Evolutionary conservation across 2,113 vertebrate genomes (phyloP).

Genomic region (Brachyhypopomus gauderio): DNA sequence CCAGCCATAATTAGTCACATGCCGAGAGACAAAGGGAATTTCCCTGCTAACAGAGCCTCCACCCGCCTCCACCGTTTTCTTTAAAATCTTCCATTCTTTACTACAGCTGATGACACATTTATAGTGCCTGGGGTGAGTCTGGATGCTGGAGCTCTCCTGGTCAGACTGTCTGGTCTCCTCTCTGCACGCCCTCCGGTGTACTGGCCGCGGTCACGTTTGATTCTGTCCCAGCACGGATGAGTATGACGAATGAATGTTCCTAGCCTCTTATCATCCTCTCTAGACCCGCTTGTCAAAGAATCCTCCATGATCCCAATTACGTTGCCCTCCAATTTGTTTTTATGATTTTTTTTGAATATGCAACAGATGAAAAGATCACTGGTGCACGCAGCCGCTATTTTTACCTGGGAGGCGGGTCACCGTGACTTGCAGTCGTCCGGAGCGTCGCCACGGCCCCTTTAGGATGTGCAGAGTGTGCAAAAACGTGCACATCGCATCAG

Average conservation of each 20-base stretch:
- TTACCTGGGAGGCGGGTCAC: conserved; percentile 13
- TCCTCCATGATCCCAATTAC: not conserved
- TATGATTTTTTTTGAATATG: not conserved
- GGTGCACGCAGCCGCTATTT: conserved; percentile 36
- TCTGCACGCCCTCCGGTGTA: conserved; percentile 16
- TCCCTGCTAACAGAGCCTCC: conserved; percentile 24
- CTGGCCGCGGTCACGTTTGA: conserved; percentile 17
- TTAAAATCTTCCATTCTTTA: conserved; percentile 49
- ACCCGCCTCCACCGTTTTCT: not conserved
- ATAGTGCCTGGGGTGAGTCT: conserved; percentile 40
- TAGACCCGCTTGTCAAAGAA: conserved; percentile 14
- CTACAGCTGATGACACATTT: conserved; percentile 54
- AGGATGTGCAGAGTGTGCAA: conserved; percentile 2
- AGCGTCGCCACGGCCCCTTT: conserved; percentile 31
- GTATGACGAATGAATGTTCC: not conserved
- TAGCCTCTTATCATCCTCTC: conserved; percentile 11
- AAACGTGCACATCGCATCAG: conserved; percentile 14
- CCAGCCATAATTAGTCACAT: conserved; percentile 51
- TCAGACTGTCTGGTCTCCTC: not conserved
- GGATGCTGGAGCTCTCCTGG: conserved; percentile 28
- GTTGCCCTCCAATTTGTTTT: not conserved
- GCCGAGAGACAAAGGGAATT: conserved; percentile 43
- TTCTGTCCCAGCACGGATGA: conserved; percentile 32
- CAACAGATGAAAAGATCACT: conserved; percentile 34
- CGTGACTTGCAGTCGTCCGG: conserved; percentile 14